Evolutionary conservation across 2,797 vertebrate genomes (phyloP).

Genomic region (Halcyon leucocephala): DNA sequence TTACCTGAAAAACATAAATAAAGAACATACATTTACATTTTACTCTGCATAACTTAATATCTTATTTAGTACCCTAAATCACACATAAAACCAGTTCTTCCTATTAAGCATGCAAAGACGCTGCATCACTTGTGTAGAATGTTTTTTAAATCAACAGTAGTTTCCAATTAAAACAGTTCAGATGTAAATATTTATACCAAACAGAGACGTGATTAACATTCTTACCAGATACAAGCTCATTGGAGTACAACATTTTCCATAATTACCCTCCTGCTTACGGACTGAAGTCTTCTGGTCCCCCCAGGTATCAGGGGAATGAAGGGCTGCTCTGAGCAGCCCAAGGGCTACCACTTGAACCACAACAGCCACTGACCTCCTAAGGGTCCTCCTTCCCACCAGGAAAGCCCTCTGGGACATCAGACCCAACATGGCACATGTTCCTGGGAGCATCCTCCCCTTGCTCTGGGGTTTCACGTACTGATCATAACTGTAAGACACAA

Average conservation of each 20-base stretch:
- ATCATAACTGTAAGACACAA: background rate
- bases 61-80: slow-evolving; percentile 66
- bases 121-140: slow-evolving; percentile 19
- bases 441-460: background rate
- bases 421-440: rapidly evolving
- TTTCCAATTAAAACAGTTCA: slow-evolving; percentile 55
- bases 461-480: background rate
- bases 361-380: background rate
- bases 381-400: background rate
- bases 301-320: background rate
- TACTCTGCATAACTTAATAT: slow-evolving; percentile 65
- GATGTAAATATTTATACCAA: slow-evolving; percentile 63
- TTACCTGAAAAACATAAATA: slow-evolving; percentile 86
- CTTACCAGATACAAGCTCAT: slow-evolving; percentile 1
- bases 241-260: background rate
- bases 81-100: slow-evolving; percentile 51
- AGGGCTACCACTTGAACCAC: background rate
- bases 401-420: background rate
- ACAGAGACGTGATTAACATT: slow-evolving; percentile 39
- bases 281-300: rapidly evolving
- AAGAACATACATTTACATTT: slow-evolving; percentile 75
- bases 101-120: slow-evolving; percentile 51
- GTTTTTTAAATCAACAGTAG: slow-evolving; percentile 67
- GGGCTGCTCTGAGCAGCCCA: background rate
- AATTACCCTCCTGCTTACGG: background rate